Evolutionary conservation across 2,888 invertebrate species (phyloP).

Genomic region (Plemyria rubiginata): DNA sequence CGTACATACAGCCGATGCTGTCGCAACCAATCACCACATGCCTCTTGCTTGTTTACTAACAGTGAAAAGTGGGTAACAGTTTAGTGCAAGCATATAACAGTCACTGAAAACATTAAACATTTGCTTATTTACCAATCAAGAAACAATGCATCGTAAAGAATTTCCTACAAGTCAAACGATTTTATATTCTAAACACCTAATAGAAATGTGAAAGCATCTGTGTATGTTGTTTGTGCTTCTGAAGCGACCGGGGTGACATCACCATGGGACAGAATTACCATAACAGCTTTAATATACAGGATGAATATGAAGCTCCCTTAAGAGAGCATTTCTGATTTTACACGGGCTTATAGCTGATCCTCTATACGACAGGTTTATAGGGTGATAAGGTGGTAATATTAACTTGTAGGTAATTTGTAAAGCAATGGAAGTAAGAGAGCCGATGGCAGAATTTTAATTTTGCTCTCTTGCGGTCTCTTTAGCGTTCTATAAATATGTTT

Average conservation of each 20-base stretch:
- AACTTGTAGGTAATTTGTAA: constrained; percentile 3
- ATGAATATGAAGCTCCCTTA: constrained; percentile 15
- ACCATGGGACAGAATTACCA: constrained; percentile 24
- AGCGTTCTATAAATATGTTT: constrained; percentile 30
- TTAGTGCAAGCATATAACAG: constrained; percentile 32
- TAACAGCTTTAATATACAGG: constrained; percentile 27
- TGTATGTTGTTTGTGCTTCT: constrained; percentile 13
- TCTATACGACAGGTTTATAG: constrained; percentile 10
- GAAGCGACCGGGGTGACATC: constrained; percentile 11
- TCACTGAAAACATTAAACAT: constrained; percentile 39
- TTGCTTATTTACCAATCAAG: constrained; percentile 36
- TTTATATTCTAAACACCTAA: constrained; percentile 28
- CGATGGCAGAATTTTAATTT: constrained; percentile 34
- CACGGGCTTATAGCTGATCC: constrained; percentile 12
- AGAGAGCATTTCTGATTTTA: constrained; percentile 19
- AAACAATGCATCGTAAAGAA: constrained; percentile 40
- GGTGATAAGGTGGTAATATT: constrained; percentile 7
- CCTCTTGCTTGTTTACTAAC: constrained; percentile 41
- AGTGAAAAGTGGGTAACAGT: constrained; percentile 35
- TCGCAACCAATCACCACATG: constrained; percentile 40
- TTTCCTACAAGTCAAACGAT: constrained; percentile 28
- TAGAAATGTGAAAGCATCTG: constrained; percentile 24
- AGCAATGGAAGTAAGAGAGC: not conserved
- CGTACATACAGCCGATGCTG: constrained; percentile 32
- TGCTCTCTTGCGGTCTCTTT: constrained; percentile 24